Percentiles rank a stretch among this genome's conserved stretches.
These are phyloP conservation scores for Eulemur mongoz DNA, from an alignment of 2,797 vertebrate genomes.

Conservation along the genomic window DNA sequence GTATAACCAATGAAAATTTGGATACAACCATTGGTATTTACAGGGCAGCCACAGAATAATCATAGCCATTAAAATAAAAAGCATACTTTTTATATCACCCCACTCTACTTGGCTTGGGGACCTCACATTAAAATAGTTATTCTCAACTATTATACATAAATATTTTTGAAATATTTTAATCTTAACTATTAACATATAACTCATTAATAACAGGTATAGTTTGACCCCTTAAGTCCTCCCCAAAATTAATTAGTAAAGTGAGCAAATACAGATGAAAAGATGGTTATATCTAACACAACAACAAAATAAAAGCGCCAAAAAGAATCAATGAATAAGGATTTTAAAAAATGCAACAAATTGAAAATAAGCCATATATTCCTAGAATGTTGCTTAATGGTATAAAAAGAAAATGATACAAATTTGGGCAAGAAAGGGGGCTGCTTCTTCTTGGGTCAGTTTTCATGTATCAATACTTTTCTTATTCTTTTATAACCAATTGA, in stretches of 20 bases:
- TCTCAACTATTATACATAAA: neutral
- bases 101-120: conserved; percentile 1
- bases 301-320: conserved; percentile 12
- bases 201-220: conserved; percentile 22
- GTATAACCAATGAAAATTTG: conserved; percentile 1
- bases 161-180: conserved; percentile 35
- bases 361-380: conserved; percentile 62
- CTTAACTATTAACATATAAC: conserved; percentile 61
- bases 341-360: conserved; percentile 53
- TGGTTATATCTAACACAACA: conserved; percentile 25
- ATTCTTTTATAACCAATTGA: neutral
- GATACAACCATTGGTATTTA: conserved; percentile 30
- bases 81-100: neutral
- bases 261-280: conserved; percentile 60
- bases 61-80: neutral
- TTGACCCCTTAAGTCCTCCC: conserved; percentile 50
- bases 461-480: neutral
- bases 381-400: conserved; percentile 28
- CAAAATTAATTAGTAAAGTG: conserved; percentile 68
- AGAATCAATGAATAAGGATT: conserved; percentile 42
- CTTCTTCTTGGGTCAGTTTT: conserved; percentile 31
- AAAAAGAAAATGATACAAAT: neutral
- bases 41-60: conserved; percentile 46
- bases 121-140: neutral
- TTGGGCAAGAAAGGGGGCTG: neutral